phyloP scores from a whole-genome alignment of 2,888 invertebrate species.

The Caradrina clavipalpis region DNA sequence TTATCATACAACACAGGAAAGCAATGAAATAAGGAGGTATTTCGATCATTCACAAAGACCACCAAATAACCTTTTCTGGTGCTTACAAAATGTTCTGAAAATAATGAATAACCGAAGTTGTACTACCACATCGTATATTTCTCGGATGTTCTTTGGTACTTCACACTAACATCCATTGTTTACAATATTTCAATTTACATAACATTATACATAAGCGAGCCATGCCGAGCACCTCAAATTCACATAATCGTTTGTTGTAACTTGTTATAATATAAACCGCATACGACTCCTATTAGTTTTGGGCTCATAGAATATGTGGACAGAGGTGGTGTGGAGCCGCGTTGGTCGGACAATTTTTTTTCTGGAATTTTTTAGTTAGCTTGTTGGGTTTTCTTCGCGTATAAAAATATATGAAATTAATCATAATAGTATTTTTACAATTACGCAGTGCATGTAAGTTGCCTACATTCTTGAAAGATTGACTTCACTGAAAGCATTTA shows the following conservation, averaged over 20 bases:
- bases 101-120: neutral
- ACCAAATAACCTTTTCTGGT: too few species aligned
- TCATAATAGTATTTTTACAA: too few species aligned
- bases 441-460: too few species aligned
- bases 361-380: neutral
- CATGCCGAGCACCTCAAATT: conserved; percentile 63
- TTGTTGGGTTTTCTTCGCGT: neutral
- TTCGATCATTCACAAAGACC: too few species aligned
- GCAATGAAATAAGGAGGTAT: too few species aligned
- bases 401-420: neutral
- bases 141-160: neutral
- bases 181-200: conserved; percentile 42
- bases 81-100: too few species aligned
- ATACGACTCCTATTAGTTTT: conserved; percentile 74
- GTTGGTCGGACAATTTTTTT: neutral
- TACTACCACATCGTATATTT: neutral
- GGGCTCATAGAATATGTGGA: conserved; percentile 67
- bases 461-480: too few species aligned
- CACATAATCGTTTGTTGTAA: conserved; percentile 76
- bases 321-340: conserved; percentile 50
- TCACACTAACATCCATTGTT: conserved; percentile 11
- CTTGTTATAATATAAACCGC: conserved; percentile 78
- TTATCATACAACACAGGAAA: too few species aligned
- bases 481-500: too few species aligned
- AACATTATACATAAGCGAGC: conserved; percentile 22